These are phyloP conservation scores for Lamellibrachia luymesi DNA, from an alignment of 1,140 invertebrate species.

Conservation along the genomic window DNA sequence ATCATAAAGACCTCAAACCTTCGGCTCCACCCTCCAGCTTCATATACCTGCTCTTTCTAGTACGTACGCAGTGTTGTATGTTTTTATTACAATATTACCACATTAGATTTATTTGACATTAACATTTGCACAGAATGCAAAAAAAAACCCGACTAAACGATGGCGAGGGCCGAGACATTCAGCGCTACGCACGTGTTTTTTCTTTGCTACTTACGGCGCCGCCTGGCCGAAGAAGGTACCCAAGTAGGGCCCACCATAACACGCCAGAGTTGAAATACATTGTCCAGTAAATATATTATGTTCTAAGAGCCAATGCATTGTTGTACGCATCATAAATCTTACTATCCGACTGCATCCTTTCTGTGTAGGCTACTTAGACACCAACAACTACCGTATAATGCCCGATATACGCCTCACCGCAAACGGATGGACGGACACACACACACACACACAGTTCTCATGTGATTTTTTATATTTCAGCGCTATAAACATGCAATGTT, in stretches of 20 bases:
- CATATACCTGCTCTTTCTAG: no score
- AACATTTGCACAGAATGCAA: background rate
- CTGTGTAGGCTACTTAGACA: background rate
- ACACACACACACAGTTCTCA: no score
- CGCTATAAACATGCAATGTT: no score
- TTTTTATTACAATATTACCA: background rate
- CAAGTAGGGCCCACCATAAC: background rate
- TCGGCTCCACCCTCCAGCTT: no score
- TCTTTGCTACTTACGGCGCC: background rate
- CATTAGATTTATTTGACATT: background rate
- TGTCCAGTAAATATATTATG: background rate
- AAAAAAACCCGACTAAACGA: background rate
- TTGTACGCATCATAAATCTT: background rate
- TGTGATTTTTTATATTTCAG: no score
- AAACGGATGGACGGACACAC: no score
- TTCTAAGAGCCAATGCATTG: background rate
- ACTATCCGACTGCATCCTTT: no score
- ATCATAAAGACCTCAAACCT: no score
- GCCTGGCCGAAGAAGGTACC: background rate
- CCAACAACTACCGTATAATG: background rate
- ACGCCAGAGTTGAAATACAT: background rate
- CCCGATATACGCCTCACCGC: background rate
- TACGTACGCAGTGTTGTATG: background rate
- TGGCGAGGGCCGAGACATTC: background rate
- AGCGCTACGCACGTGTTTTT: background rate